Percentiles rank a stretch among this genome's conserved stretches.
phyloP scores from a whole-genome alignment of 30 jellyfish, hydroid and myxozoan species.

The Hydra vulgaris region DNA sequence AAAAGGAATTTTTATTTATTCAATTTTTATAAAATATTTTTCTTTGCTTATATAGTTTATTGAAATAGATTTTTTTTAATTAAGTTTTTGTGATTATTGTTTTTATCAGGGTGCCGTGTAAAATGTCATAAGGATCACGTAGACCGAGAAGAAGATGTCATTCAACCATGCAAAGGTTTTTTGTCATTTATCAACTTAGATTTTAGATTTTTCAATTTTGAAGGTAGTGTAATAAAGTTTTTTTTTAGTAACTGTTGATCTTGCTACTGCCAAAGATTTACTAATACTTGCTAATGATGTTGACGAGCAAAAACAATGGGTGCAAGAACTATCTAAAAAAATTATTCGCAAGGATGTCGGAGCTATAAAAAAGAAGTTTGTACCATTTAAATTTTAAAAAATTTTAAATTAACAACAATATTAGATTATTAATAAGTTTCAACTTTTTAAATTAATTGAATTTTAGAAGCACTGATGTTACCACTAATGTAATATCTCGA shows the following conservation, averaged over 20 bases:
- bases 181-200: not conserved
- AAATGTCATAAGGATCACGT: conserved; percentile 89
- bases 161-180: conserved; percentile 68
- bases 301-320: conserved; percentile 94
- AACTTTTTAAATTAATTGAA: not conserved
- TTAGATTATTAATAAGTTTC: not conserved
- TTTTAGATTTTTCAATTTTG: not conserved
- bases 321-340: conserved; percentile 44
- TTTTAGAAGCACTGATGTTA: conserved; percentile 1
- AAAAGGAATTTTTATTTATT: too few relatives aligned
- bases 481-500: not conserved
- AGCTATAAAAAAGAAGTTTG: conserved; percentile 3
- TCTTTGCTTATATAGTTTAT: not conserved
- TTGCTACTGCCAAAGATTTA: conserved; percentile 76
- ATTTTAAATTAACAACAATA: not conserved
- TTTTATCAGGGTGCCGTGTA: conserved; percentile 65
- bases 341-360: conserved; percentile 51
- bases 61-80: too few relatives aligned
- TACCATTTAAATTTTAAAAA: not conserved
- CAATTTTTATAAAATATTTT: not conserved
- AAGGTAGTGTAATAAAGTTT: not conserved
- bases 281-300: conserved; percentile 66
- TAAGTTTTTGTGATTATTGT: too few relatives aligned
- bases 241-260: conserved; percentile 32
- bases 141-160: conserved; percentile 70